Percentiles rank a stretch among this genome's conserved stretches.
These are phyloP conservation scores for Chloroceryle aenea DNA, from an alignment of 2,113 vertebrate species.

Conservation along the genomic window DNA sequence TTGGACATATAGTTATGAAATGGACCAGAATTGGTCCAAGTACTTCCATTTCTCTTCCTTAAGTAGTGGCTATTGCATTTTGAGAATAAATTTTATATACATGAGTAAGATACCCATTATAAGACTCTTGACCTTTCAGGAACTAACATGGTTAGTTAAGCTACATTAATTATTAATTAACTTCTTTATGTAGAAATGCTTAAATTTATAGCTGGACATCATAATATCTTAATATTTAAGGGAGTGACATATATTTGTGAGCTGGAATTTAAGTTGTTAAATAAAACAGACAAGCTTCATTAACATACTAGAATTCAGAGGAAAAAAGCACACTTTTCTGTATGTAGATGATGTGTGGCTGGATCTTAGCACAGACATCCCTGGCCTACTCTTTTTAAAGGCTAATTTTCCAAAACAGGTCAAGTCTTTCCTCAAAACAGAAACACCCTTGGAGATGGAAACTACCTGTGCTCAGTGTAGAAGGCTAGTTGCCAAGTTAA, in stretches of 20 bases:
- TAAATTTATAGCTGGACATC: not conserved
- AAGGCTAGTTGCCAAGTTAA: not conserved
- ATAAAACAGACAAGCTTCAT: not conserved
- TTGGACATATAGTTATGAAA: not conserved
- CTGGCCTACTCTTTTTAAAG: not conserved
- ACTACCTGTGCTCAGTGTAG: not conserved
- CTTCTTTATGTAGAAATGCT: not conserved
- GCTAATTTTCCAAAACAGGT: not conserved
- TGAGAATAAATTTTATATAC: not conserved
- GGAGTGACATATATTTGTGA: not conserved
- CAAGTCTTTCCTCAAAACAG: constrained; percentile 1
- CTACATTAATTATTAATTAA: not conserved
- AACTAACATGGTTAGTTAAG: not conserved
- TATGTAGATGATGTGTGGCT: not conserved
- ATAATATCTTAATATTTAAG: not conserved
- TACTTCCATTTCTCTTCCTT: not conserved
- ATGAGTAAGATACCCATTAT: not conserved
- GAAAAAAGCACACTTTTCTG: not conserved
- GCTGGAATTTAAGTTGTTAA: not conserved
- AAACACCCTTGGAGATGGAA: constrained; percentile 32
- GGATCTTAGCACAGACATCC: not conserved
- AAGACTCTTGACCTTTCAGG: not conserved
- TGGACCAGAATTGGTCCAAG: not conserved
- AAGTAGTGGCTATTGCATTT: not conserved
- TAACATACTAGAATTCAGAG: not conserved